Conservation (phyloP, 2,797 vertebrate species). For the Poeciliopsis gracilis region DNA sequence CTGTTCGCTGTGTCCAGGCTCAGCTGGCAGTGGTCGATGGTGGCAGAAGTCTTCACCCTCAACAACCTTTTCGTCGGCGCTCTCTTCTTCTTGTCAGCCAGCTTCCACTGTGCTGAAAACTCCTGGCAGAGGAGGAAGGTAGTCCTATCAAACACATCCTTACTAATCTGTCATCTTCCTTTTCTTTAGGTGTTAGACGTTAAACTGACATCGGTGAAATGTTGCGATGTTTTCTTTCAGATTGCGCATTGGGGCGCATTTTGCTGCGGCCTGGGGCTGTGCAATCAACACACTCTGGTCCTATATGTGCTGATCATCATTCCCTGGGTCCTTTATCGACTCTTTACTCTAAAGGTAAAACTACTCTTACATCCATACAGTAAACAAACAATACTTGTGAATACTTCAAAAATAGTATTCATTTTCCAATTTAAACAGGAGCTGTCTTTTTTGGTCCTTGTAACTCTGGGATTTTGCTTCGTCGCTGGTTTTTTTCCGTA, state of each 20-base stretch:
- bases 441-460: slow-evolving; percentile 77
- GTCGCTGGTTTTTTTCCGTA: slow-evolving; percentile 90
- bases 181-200: neutral
- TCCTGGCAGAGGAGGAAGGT: slow-evolving; percentile 90
- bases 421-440: slow-evolving; percentile 81
- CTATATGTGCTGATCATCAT: slow-evolving; percentile 86
- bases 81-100: slow-evolving; percentile 86
- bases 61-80: slow-evolving; percentile 97
- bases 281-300: slow-evolving; percentile 95
- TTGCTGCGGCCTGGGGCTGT: slow-evolving; percentile 91
- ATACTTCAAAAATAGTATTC: slow-evolving; percentile 1
- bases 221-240: slow-evolving; percentile 73
- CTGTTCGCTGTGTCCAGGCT: slow-evolving; percentile 93
- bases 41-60: slow-evolving; percentile 96
- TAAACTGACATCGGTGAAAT: slow-evolving; percentile 3
- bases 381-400: slow-evolving; percentile 1
- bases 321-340: slow-evolving; percentile 88
- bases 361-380: neutral
- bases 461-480: slow-evolving; percentile 85
- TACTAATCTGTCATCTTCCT: neutral
- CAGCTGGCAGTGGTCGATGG: slow-evolving; percentile 96
- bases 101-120: slow-evolving; percentile 85
- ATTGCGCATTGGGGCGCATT: slow-evolving; percentile 88
- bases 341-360: slow-evolving; percentile 81
- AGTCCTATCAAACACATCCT: slow-evolving; percentile 38